Base-by-base conservation (phyloP, 2,113 vertebrate species). In the Numenius arquata region DNA sequence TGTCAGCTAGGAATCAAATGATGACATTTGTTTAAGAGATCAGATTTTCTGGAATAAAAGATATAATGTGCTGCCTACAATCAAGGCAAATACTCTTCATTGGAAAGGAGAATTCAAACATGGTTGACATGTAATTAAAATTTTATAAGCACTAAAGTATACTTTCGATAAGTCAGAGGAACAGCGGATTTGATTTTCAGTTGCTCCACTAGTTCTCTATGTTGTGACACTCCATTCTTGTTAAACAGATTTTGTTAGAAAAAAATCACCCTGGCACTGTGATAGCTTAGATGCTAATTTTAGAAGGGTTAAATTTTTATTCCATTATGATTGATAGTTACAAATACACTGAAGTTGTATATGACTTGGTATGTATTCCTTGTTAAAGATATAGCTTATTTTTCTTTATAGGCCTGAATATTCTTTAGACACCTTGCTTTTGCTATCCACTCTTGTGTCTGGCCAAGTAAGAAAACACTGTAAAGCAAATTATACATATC, bases 361-460 rank as follows among this genome's bases (percentile, higher is more conserved):
- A 34, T 50, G 38, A 6, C 5, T 62, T 1, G 0, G 5, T 34
- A 72, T 19, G 0, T 27, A 21, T n/a, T 67, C 3, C 4, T n/a
- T 38, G 8, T 70, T 73, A 48, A 80, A 59, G 2, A 5, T 23
- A 38, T 14, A 38, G 1, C 3, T 80, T 66, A 38, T 34, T 85
- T 41, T 29, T 53, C 15, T 41, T 67, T 40, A 23, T 18, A 66
- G 11, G 4, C 13, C 10, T 34, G 36, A 76, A 61, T 47, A 41
- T 63, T 40, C 30, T 81, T 43, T 25, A 83, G 15, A 85, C 14
- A 6, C 5, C 9, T 91, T 76, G 66, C 4, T 72, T 93, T 72
- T 75, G 18, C 20, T 68, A 19, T 56, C 7, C 27, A 43, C 1
- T 76, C 40, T 16, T 48, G 3, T 47, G 27, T 40, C 15, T 70